A percentile compares a stretch with the other conserved stretches of the same genome.
Conservation (phyloP, 2,113 vertebrate genomes). For the Diadophis punctatus region DNA sequence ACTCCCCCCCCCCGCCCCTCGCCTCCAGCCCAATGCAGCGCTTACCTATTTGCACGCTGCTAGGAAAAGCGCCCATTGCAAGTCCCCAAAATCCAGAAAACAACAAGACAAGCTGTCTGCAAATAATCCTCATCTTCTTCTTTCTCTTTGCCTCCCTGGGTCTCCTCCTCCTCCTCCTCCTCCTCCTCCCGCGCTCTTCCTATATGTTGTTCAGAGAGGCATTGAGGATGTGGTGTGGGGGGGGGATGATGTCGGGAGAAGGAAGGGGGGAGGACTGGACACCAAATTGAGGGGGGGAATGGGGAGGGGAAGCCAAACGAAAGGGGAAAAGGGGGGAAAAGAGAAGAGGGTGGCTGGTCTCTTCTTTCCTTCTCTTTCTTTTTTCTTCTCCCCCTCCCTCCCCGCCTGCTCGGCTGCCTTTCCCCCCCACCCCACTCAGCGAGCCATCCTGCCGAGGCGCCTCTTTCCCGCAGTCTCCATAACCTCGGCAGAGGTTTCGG, state of each 20-base stretch:
- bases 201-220: constrained; percentile 84
- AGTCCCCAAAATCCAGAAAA: constrained; percentile 95
- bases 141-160: constrained; percentile 73
- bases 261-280: constrained; percentile 46
- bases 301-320: background rate
- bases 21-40: constrained; percentile 38
- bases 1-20: background rate
- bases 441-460: constrained; percentile 74
- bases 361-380: background rate
- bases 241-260: constrained; percentile 41
- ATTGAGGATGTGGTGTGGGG: constrained; percentile 74
- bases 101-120: constrained; percentile 93
- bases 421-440: constrained; percentile 56
- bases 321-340: background rate
- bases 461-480: constrained; percentile 88
- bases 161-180: constrained; percentile 20
- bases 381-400: background rate
- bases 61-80: constrained; percentile 96
- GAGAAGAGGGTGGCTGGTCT: background rate
- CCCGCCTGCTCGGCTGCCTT: background rate
- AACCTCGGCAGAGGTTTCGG: constrained; percentile 76
- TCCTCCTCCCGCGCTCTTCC: constrained; percentile 58
- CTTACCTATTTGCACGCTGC: constrained; percentile 99
- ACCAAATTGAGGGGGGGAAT: constrained; percentile 45
- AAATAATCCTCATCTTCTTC: constrained; percentile 97